phyloP scores from a whole-genome alignment of 1,140 invertebrate species.

The Chlorops oryzae region DNA sequence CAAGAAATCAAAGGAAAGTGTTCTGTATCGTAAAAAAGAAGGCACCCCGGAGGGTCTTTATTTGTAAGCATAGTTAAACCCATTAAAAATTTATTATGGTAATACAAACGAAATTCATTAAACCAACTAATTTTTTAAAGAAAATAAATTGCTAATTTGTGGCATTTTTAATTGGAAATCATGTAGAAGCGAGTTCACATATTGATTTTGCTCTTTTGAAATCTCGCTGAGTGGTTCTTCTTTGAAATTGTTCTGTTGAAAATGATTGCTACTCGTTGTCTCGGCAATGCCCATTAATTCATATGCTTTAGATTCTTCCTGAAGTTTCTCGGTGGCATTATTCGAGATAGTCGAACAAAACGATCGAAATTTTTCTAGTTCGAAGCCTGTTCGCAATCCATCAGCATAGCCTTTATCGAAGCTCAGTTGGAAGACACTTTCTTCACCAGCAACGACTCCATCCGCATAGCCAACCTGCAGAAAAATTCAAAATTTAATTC shows the following conservation, averaged over 20 bases:
- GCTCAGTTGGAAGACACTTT: constrained; percentile 51
- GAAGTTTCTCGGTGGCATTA: constrained; percentile 3
- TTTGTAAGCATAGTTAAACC: constrained; percentile 61
- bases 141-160: constrained; percentile 1
- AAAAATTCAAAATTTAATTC: no score
- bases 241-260: constrained; percentile 22
- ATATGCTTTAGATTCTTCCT: constrained; percentile 15
- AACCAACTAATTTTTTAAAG: constrained; percentile 2
- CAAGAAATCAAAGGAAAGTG: constrained; percentile 98
- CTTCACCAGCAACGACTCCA: constrained; percentile 51
- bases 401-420: constrained; percentile 55
- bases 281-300: constrained; percentile 14
- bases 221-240: constrained; percentile 17
- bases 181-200: constrained; percentile 23
- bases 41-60: constrained; percentile 98
- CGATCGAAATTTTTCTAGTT: constrained; percentile 41
- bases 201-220: constrained; percentile 25
- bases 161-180: constrained; percentile 20
- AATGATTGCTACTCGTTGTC: constrained; percentile 25
- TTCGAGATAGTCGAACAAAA: constrained; percentile 24
- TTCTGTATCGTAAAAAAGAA: constrained; percentile 98
- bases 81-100: constrained; percentile 29
- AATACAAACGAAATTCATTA: constrained; percentile 1
- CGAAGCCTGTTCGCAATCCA: constrained; percentile 51
- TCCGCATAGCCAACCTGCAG: constrained; percentile 53